phyloP scores from a whole-genome alignment of 2,797 vertebrate genomes.

The Pseudochirops cupreus region DNA sequence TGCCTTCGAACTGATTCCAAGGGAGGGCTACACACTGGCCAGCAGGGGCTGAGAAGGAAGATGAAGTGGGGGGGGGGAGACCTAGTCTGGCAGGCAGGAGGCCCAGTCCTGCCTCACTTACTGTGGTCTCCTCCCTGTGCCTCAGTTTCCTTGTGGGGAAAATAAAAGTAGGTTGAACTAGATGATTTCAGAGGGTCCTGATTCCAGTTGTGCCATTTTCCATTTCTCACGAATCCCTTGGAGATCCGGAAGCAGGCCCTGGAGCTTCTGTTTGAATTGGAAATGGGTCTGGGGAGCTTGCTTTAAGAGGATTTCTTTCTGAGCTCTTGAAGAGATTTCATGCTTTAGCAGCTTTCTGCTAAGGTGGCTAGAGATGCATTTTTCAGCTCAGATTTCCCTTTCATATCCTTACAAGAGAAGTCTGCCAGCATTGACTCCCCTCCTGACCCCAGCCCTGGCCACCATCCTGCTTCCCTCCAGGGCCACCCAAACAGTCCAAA shows the following conservation, averaged over 20 bases:
- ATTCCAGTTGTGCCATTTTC: neutral
- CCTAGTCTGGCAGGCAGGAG: neutral
- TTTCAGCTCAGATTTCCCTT: constrained; percentile 63
- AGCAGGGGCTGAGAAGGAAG: neutral
- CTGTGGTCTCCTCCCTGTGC: constrained; percentile 6
- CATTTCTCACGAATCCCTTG: neutral
- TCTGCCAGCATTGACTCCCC: constrained; percentile 58
- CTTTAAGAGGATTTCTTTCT: neutral
- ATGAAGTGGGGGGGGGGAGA: neutral
- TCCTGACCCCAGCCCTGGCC: constrained; percentile 37
- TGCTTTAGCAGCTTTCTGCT: neutral
- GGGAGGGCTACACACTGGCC: neutral
- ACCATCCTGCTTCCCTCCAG: neutral
- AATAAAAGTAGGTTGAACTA: neutral
- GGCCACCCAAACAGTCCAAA: neutral
- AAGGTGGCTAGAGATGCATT: constrained; percentile 45
- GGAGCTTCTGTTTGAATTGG: neutral
- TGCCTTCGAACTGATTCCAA: too few relatives aligned
- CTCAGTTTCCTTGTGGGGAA: constrained; percentile 31
- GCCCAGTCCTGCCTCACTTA: constrained; percentile 23
- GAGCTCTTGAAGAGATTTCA: neutral
- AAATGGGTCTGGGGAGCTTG: neutral
- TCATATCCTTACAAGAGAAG: constrained; percentile 68
- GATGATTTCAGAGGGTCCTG: neutral
- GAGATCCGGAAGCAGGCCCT: neutral